Evolutionary conservation across 1,140 invertebrate species (phyloP).

Genomic region (Drosophila arizonae): DNA sequence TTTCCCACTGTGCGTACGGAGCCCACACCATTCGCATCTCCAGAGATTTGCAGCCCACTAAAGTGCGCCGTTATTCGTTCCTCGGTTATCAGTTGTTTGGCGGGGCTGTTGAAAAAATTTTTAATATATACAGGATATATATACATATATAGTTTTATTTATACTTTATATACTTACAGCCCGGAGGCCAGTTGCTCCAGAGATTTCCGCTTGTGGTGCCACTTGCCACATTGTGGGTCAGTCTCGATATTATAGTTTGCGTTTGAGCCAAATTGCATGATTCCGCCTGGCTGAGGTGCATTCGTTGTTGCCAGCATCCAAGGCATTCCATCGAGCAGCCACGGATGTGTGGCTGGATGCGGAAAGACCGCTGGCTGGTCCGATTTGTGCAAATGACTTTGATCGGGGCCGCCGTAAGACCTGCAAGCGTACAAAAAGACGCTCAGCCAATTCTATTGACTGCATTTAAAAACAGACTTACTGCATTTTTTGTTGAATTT

Average conservation of each 20-base stretch:
- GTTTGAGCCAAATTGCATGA: conserved; percentile 72
- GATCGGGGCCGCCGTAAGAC: conserved; percentile 45
- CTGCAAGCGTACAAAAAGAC: conserved; percentile 13
- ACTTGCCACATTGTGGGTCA: conserved; percentile 51
- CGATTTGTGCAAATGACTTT: conserved; percentile 34
- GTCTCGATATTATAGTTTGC: conserved; percentile 41
- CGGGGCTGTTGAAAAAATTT: conserved; percentile 77
- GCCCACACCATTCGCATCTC: conserved; percentile 80
- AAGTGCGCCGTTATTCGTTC: conserved; percentile 91
- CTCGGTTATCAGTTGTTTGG: conserved; percentile 91
- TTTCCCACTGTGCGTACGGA: conserved; percentile 45
- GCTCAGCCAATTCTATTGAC: not conserved
- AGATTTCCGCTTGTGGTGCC: conserved; percentile 69
- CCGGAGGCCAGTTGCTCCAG: conserved; percentile 50
- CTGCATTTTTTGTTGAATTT: conserved; percentile 39
- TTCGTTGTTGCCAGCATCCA: conserved; percentile 63
- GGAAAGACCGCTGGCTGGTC: conserved; percentile 41
- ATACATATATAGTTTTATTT: not conserved
- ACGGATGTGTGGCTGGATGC: conserved; percentile 48
- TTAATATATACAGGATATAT: not conserved
- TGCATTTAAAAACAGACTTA: conserved; percentile 12
- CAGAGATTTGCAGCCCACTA: conserved; percentile 87
- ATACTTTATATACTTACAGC: conserved; percentile 43
- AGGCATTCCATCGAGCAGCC: conserved; percentile 62
- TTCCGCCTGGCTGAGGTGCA: conserved; percentile 56